Evolutionary conservation across 2,888 invertebrate species (phyloP).

Genomic region (Platycheirus albimanus): DNA sequence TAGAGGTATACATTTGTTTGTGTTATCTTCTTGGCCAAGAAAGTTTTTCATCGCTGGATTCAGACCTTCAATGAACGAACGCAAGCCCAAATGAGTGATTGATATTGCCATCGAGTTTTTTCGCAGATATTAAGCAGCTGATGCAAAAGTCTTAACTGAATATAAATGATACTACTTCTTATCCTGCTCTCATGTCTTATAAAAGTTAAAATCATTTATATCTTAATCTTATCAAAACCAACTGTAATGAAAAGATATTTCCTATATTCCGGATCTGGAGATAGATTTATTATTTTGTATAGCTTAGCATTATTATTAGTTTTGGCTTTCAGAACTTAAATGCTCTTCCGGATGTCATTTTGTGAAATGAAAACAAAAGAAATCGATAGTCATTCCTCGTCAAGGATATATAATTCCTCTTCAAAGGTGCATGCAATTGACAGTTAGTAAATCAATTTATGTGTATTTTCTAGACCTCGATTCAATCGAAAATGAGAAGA

Average conservation of each 20-base stretch:
- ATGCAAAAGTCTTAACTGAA: conserved; percentile 32
- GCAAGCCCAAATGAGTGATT: conserved; percentile 18
- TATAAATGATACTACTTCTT: conserved; percentile 26
- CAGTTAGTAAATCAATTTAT: conserved; percentile 50
- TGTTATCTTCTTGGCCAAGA: conserved; percentile 18
- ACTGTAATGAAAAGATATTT: conserved; percentile 1
- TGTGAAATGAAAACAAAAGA: conserved; percentile 14
- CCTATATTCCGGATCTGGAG: neutral
- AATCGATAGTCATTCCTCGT: conserved; percentile 20
- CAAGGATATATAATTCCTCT: conserved; percentile 22
- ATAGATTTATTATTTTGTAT: neutral
- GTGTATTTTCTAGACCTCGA: conserved; percentile 1
- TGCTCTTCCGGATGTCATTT: neutral
- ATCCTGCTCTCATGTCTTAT: neutral
- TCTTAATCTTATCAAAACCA: conserved; percentile 12
- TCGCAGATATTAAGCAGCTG: conserved; percentile 6
- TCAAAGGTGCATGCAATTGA: conserved; percentile 35
- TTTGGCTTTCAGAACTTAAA: neutral
- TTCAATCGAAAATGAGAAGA: conserved; percentile 18
- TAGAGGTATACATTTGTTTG: neutral
- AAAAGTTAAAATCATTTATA: conserved; percentile 15
- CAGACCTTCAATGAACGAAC: conserved; percentile 1
- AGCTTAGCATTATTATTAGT: neutral
- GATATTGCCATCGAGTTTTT: conserved; percentile 27
- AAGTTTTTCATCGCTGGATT: conserved; percentile 15